phyloP scores from a whole-genome alignment of 1,140 invertebrate species.

The Penaeus japonicus region DNA sequence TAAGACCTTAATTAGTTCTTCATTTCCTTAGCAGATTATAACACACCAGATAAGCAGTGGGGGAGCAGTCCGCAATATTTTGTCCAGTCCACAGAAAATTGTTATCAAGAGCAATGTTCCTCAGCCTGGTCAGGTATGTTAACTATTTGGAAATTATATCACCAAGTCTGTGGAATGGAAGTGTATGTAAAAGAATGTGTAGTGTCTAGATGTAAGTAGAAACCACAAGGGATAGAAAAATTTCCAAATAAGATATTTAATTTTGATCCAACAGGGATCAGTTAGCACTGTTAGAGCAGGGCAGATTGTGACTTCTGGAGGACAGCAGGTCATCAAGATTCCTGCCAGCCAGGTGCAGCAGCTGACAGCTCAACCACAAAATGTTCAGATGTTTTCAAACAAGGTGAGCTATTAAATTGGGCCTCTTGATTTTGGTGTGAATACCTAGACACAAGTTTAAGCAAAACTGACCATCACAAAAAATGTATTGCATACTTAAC shows the following conservation, averaged over 20 bases:
- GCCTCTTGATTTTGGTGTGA: no score
- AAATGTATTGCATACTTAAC: no score
- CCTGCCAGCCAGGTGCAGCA: slow-evolving; percentile 66
- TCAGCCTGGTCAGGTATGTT: slow-evolving; percentile 62
- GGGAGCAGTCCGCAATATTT: slow-evolving; percentile 62
- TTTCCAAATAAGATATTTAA: background rate
- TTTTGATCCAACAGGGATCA: slow-evolving; percentile 59
- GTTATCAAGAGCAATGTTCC: slow-evolving; percentile 68
- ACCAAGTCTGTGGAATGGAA: background rate
- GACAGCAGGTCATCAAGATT: slow-evolving; percentile 72
- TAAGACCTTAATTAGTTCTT: background rate
- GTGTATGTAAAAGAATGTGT: background rate
- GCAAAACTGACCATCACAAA: no score
- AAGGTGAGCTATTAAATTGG: slow-evolving; percentile 14
- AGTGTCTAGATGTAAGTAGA: no score
- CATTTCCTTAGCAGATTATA: slow-evolving; percentile 30
- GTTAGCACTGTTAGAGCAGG: slow-evolving; percentile 58
- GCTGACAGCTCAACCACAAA: slow-evolving; percentile 36
- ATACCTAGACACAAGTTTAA: background rate
- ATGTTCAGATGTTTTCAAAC: slow-evolving; percentile 46
- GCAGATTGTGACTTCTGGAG: slow-evolving; percentile 63
- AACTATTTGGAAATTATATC: background rate
- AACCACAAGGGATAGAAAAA: no score
- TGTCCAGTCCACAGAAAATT: slow-evolving; percentile 68
- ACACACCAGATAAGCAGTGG: slow-evolving; percentile 40